Base-by-base conservation (phyloP, 1,140 invertebrate genomes). In the Glossosoma conforme region DNA sequence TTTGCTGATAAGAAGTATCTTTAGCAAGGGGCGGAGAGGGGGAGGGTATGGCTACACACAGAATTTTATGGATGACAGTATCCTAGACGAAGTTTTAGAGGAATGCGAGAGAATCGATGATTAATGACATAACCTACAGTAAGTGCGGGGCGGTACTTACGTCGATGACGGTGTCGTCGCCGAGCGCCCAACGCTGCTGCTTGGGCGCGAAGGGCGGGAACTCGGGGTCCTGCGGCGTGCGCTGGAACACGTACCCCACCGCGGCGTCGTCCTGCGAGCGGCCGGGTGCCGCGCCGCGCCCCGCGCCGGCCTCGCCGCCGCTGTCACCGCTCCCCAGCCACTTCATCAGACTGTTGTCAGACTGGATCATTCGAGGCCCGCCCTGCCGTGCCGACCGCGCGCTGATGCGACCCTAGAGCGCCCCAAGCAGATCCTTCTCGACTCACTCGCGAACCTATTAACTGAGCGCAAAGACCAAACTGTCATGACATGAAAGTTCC, bases 161-260 rank as follows among this genome's bases (percentile, higher is more conserved):
- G 75, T 89, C 87, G 53, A 87, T 79, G 57, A 87, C 82, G 62
- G 80, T 80, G 66, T 91, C 88, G 69, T 91, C 87, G 38, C 85
- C 87, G 24, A 86, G 73, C 28, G 86, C 82, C 89, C 89, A 92
- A 55, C 87, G 76, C 56, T 73, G 70, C 10, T 58, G 59, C 68
- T 86, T 88, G 17, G 77, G 80, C 58, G 82, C 83, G 72, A 84
- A 77, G 19, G 77, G 74, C 56, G 78, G 76, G 62, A 88, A 83
- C 62, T 88, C 86, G 37, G 81, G 76, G 65, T 91, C 87, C 47
- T 80, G 78, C 46, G 86, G 83, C 17, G 83, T 81, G 58, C 89
- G 72, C 74, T 91, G 89, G 69, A 89, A 93, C 47, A 90, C 85
- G 68, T 93, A 93, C 60, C 87, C 84, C 54, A 92, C 88, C 65